phyloP scores from a whole-genome alignment of 2,113 vertebrate species.

The Mesocricetus auratus region DNA sequence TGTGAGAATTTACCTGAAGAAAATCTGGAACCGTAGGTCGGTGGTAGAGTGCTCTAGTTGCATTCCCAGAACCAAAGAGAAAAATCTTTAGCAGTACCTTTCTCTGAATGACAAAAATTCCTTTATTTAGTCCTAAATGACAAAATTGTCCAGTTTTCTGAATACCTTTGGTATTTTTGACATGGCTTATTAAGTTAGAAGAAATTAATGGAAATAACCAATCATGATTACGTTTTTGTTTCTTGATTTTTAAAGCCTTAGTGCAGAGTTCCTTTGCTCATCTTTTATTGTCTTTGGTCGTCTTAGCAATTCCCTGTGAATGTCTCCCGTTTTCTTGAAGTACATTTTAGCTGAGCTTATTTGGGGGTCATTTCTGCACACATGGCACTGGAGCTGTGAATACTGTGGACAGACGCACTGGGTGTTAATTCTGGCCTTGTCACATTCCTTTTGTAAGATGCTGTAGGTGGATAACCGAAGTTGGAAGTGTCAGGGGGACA shows the following conservation, averaged over 20 bases:
- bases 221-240: neutral
- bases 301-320: neutral
- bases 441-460: no score
- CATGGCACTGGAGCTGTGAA: fast-evolving
- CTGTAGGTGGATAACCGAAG: neutral
- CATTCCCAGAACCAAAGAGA: neutral
- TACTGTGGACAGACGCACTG: neutral
- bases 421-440: neutral
- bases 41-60: neutral
- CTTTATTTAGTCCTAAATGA: neutral
- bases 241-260: neutral
- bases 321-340: neutral
- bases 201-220: neutral
- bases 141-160: neutral
- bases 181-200: slow-evolving; percentile 9
- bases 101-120: neutral
- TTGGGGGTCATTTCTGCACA: neutral
- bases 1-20: neutral
- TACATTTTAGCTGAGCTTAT: neutral
- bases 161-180: neutral
- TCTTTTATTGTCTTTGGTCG: slow-evolving; percentile 3
- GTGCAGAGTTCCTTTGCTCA: slow-evolving; percentile 11
- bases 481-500: neutral
- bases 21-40: neutral
- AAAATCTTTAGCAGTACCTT: neutral